phyloP scores from a whole-genome alignment of 2,888 invertebrate species.

The Odontothrips loti region DNA sequence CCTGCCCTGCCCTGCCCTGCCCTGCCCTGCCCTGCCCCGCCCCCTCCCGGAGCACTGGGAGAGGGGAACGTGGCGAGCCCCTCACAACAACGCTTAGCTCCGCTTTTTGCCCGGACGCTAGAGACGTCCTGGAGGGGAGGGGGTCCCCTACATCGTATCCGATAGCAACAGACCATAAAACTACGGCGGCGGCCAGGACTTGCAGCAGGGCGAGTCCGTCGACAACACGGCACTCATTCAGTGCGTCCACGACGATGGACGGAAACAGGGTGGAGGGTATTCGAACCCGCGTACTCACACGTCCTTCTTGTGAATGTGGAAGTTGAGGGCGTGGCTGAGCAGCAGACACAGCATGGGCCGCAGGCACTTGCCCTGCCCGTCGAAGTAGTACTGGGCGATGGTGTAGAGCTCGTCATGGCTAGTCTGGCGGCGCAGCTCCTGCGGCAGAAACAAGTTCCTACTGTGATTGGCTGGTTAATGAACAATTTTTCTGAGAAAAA shows the following conservation, averaged over 20 bases:
- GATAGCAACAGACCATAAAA: background rate
- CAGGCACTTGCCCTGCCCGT: slow-evolving; percentile 95
- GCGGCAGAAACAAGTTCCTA: slow-evolving; percentile 41
- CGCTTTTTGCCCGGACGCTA: background rate
- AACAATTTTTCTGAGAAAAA: too few species aligned
- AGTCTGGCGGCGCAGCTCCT: slow-evolving; percentile 73
- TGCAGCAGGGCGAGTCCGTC: too few species aligned
- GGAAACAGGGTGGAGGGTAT: too few species aligned
- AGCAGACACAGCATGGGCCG: slow-evolving; percentile 92
- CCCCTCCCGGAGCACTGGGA: too few species aligned
- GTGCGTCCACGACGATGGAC: background rate
- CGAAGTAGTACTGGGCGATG: slow-evolving; percentile 96
- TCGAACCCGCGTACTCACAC: slow-evolving; percentile 61
- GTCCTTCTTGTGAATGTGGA: slow-evolving; percentile 80
- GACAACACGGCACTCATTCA: background rate
- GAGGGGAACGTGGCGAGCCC: too few species aligned
- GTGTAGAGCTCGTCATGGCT: slow-evolving; percentile 79
- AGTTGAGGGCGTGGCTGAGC: slow-evolving; percentile 90
- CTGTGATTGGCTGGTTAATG: too few species aligned
- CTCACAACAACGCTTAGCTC: background rate
- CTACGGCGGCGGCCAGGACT: too few species aligned
- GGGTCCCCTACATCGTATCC: background rate
- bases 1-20: background rate
- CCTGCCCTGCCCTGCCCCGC: background rate
- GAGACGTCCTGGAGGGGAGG: background rate